A percentile compares a stretch with the other conserved stretches of the same genome.
Conservation (phyloP, 2,113 vertebrate genomes). For the Aix galericulata region DNA sequence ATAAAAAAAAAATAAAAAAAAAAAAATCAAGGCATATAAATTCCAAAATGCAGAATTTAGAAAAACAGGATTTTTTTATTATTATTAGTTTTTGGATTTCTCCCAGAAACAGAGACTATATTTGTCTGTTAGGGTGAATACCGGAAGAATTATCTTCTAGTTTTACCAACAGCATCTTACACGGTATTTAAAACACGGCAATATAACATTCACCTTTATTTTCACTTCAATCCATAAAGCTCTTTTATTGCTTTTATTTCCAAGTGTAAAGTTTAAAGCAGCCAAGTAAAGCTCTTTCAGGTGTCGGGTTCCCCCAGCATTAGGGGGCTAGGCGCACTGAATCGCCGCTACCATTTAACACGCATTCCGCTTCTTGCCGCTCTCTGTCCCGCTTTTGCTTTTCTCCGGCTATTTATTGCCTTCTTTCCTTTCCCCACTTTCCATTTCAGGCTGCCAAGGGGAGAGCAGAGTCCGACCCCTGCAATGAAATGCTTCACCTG, state of each 20-base stretch:
- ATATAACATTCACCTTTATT: not conserved
- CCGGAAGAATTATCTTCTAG: not conserved
- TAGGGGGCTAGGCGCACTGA: not conserved
- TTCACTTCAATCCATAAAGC: not conserved
- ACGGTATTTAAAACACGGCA: not conserved
- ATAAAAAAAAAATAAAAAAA: not conserved
- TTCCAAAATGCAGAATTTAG: not conserved
- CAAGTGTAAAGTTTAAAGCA: not conserved
- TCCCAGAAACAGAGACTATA: not conserved
- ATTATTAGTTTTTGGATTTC: not conserved
- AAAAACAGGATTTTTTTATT: not conserved
- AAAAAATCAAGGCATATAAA: not conserved
- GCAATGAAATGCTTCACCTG: constrained; percentile 40
- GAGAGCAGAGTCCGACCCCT: not conserved
- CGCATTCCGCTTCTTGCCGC: not conserved
- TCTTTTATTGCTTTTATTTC: not conserved
- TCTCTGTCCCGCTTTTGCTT: not conserved
- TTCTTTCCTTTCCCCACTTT: not conserved
- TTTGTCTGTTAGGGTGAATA: not conserved
- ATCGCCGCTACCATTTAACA: not conserved
- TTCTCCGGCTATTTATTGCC: not conserved
- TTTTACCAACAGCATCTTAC: not conserved
- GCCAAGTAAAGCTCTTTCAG: not conserved
- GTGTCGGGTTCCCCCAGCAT: not conserved
- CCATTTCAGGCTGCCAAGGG: not conserved